A percentile compares a stretch with the other conserved stretches of the same genome.
phyloP scores from a whole-genome alignment of 1,140 invertebrate genomes.

The Drosophila sulfurigaster region DNA sequence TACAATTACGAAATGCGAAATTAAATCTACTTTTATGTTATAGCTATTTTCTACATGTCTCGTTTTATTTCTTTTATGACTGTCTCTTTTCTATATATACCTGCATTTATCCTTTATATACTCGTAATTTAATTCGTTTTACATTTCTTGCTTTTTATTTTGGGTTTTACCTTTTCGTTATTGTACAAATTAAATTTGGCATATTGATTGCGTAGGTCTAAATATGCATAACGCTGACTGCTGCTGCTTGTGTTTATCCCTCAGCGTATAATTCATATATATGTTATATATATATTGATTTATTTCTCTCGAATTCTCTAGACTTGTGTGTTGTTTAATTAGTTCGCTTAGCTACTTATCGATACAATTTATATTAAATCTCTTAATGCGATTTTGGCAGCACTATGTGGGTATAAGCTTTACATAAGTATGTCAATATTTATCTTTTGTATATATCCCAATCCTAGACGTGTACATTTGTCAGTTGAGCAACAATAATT shows the following conservation, averaged over 20 bases:
- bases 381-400: conserved; percentile 75
- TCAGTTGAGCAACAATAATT: neutral
- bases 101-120: conserved; percentile 75
- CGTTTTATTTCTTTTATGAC: conserved; percentile 24
- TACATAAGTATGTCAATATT: conserved; percentile 60
- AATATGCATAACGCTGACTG: conserved; percentile 30
- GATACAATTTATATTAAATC: conserved; percentile 62
- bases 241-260: conserved; percentile 30
- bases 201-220: conserved; percentile 53
- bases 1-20: conserved; percentile 69
- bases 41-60: conserved; percentile 46
- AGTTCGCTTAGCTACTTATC: conserved; percentile 75
- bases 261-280: conserved; percentile 1
- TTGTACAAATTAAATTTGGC: conserved; percentile 55
- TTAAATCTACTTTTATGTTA: conserved; percentile 61
- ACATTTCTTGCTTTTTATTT: conserved; percentile 1
- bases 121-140: conserved; percentile 29
- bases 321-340: conserved; percentile 45
- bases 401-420: conserved; percentile 73
- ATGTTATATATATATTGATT: conserved; percentile 4
- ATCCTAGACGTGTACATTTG: conserved; percentile 13
- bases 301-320: conserved; percentile 15
- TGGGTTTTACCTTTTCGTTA: conserved; percentile 27
- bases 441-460: neutral
- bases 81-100: conserved; percentile 46